Evolutionary conservation across 2,113 vertebrate species (phyloP).

Genomic region (Spheniscus mendiculus): DNA sequence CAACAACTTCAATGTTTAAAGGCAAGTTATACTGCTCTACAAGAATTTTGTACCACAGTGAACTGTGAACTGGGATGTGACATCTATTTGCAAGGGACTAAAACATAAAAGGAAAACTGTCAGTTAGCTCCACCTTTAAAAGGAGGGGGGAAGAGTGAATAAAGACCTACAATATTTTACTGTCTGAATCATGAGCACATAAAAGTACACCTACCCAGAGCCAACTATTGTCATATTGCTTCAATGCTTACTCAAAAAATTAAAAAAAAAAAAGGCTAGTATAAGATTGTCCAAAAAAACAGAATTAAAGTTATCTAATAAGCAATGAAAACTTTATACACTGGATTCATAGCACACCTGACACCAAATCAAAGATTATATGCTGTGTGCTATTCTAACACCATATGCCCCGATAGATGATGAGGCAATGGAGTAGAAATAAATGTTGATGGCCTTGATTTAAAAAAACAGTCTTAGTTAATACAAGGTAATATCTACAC

Average conservation of each 20-base stretch:
- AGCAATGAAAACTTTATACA: background rate
- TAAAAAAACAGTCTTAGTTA: background rate
- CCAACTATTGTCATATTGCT: background rate
- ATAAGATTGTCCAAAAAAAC: background rate
- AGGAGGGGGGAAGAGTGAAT: background rate
- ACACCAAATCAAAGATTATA: background rate
- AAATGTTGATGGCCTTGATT: background rate
- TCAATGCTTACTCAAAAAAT: background rate
- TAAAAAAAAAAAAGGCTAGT: background rate
- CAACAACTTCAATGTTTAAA: background rate
- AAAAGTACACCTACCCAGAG: background rate
- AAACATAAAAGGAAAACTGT: background rate
- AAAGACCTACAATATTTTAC: background rate
- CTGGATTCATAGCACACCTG: background rate
- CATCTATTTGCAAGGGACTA: background rate
- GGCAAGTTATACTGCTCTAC: background rate
- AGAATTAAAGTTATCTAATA: background rate
- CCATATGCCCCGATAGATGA: background rate
- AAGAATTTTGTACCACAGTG: background rate
- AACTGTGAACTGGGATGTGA: background rate
- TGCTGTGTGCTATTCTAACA: background rate
- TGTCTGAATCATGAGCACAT: background rate
- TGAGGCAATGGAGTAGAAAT: background rate
- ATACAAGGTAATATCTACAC: conserved; percentile 55
- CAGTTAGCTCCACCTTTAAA: background rate